Conservation (phyloP, 2,888 invertebrate genomes). For the Celastrina argiolus region DNA sequence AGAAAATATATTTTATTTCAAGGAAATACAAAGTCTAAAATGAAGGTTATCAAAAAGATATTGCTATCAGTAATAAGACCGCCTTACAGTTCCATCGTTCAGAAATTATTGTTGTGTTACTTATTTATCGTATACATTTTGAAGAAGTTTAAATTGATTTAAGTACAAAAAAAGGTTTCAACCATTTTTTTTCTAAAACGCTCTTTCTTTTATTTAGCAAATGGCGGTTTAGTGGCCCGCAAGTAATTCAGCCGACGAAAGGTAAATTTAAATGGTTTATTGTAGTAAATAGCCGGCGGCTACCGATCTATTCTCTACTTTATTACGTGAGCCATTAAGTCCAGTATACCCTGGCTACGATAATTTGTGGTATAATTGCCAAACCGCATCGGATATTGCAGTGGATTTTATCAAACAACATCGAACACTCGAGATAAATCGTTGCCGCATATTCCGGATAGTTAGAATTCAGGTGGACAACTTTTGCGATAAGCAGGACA, state of each 20-base stretch:
- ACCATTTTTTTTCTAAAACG: not conserved
- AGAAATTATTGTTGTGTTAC: too few relatives aligned
- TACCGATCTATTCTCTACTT: slow-evolving; percentile 27
- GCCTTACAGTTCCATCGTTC: too few relatives aligned
- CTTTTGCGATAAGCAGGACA: not conserved
- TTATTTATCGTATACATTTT: too few relatives aligned
- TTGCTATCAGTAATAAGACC: too few relatives aligned
- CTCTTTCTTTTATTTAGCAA: not conserved
- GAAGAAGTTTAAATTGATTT: too few relatives aligned
- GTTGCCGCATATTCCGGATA: not conserved
- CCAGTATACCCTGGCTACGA: slow-evolving; percentile 14
- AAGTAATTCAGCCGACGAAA: slow-evolving; percentile 34
- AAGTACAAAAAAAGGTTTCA: too few relatives aligned
- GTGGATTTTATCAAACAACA: slow-evolving; percentile 12
- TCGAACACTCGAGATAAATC: slow-evolving; percentile 11
- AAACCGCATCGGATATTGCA: slow-evolving; percentile 18
- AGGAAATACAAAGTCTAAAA: too few relatives aligned
- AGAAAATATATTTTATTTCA: too few relatives aligned
- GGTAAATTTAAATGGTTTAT: slow-evolving; percentile 39
- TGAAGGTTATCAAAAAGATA: too few relatives aligned
- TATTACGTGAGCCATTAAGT: slow-evolving; percentile 27
- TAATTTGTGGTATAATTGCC: slow-evolving; percentile 14
- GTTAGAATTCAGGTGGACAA: not conserved
- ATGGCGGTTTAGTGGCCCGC: slow-evolving; percentile 29
- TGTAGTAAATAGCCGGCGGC: slow-evolving; percentile 38